Evolutionary conservation across 35 echinoderm and acorn worm genomes (phyloP).

Genomic region (Ophiothrix spiculata): DNA sequence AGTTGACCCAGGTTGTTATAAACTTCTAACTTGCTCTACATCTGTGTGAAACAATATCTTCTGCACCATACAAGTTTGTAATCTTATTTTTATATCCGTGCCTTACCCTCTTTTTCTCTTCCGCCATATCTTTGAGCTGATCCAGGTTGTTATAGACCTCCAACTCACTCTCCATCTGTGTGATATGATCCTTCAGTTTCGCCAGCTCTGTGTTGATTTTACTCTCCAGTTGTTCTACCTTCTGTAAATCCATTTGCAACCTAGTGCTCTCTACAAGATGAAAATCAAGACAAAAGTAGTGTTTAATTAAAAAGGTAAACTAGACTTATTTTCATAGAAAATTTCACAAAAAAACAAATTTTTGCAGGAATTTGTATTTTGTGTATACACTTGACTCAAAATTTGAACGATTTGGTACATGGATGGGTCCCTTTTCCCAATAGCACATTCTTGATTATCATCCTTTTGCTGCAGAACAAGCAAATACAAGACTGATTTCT

Average conservation of each 20-base stretch:
- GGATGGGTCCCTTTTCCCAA: too few species aligned
- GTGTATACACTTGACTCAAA: too few species aligned
- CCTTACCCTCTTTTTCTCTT: constrained; percentile 86
- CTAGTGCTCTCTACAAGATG: constrained; percentile 62
- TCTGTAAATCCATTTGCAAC: constrained; percentile 95
- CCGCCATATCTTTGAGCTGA: constrained; percentile 59
- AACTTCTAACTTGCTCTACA: constrained; percentile 58
- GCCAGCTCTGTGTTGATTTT: constrained; percentile 90
- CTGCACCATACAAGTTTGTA: too few species aligned
- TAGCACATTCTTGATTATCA: too few species aligned
- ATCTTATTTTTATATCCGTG: too few species aligned
- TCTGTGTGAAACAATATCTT: too few species aligned
- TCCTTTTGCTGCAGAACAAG: too few species aligned
- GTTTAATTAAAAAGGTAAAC: not conserved
- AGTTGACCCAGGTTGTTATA: constrained; percentile 74
- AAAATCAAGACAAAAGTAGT: not conserved
- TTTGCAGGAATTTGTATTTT: too few species aligned
- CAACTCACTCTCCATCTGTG: constrained; percentile 73
- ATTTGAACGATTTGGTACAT: too few species aligned
- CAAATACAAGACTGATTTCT: too few species aligned
- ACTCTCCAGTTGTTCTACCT: constrained; percentile 90
- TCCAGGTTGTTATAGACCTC: constrained; percentile 63
- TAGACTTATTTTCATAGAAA: not conserved
- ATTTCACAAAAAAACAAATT: too few species aligned
- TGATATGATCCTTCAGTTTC: constrained; percentile 53